Evolutionary conservation across 2,797 vertebrate species (phyloP), one percentile per base, ranked within the genome.

Genomic region (Nannoperca australis): DNA sequence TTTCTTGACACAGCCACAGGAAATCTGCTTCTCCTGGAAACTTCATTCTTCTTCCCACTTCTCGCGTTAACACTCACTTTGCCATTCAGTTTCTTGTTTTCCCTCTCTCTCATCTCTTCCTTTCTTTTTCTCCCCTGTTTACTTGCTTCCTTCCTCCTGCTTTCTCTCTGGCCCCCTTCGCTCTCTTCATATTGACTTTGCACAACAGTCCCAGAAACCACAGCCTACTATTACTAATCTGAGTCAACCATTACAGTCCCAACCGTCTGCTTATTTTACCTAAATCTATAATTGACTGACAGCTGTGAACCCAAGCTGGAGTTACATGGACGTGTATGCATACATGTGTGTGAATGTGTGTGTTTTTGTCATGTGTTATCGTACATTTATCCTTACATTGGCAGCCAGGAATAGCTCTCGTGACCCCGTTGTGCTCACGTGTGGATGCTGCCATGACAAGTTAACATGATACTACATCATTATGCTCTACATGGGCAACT

Each of bases 201-300:
- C 55, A 63, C 44, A 67, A 34, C 36, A 30, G 50, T 60, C 71
- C 58, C 59, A 60, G 44, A 81, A 62, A 73, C 59, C 73, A 3
- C 72, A 65, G 72, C 63, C 62, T 61, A 10, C 64, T 63, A 49
- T 65, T 64, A 65, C 80, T 24, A 44, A 85, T 75, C 72, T 64
- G 77, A 86, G 80, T 86, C 56, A 65, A 44, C 53, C 85, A 40
- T 81, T 58, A 77, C 53, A 10, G 62, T 73, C 67, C 36, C 65
- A 30, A 65, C 50, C 17, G 24, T 81, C 76, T 81, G 79, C 70
- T 81, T 53, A n/a, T 86, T 83, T 89, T 86, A 89, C 91, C 88
- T 81, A 85, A 66, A 86, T 90, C 78, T 83, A 7, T 74, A 73
- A 76, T 53, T 82, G 81, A 91, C 70, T 83, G 88, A 81, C 88